phyloP scores from a whole-genome alignment of 2,888 invertebrate species.

The Morpho achilles region DNA sequence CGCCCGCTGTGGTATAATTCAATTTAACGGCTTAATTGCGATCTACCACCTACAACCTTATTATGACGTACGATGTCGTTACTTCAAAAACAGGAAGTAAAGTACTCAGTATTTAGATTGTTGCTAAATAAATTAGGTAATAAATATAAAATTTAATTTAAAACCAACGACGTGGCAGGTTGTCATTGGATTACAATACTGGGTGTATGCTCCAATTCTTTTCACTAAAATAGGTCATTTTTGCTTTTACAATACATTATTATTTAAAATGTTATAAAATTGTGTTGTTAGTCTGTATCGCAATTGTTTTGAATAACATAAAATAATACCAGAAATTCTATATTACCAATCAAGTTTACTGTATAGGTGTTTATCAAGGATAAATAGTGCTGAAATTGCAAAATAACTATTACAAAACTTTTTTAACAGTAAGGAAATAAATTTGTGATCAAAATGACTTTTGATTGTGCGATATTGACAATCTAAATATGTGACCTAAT shows the following conservation, averaged over 20 bases:
- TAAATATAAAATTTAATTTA: not conserved
- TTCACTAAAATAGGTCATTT: too few species aligned
- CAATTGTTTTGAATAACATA: too few species aligned
- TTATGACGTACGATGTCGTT: not conserved
- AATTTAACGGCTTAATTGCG: slow-evolving; percentile 15
- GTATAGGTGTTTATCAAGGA: not conserved
- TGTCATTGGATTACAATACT: too few species aligned
- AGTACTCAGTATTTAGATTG: too few species aligned
- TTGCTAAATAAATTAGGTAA: not conserved
- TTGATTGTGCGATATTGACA: slow-evolving; percentile 18
- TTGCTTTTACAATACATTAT: too few species aligned
- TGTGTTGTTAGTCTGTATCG: too few species aligned
- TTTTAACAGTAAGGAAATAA: not conserved
- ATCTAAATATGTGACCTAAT: slow-evolving; percentile 38
- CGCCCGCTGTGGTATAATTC: slow-evolving; percentile 6
- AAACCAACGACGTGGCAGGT: too few species aligned
- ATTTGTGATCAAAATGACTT: slow-evolving; percentile 33
- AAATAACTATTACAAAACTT: not conserved
- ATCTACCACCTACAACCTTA: slow-evolving; percentile 5
- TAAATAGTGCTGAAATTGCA: not conserved
- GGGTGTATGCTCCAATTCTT: too few species aligned
- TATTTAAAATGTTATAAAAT: too few species aligned
- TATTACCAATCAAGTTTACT: not conserved
- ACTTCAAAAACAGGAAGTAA: not conserved
- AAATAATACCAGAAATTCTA: too few species aligned